Percentiles rank a stretch among this genome's conserved stretches.
Conservation (phyloP, 2,888 invertebrate species). For the Ellobium chinense region DNA sequence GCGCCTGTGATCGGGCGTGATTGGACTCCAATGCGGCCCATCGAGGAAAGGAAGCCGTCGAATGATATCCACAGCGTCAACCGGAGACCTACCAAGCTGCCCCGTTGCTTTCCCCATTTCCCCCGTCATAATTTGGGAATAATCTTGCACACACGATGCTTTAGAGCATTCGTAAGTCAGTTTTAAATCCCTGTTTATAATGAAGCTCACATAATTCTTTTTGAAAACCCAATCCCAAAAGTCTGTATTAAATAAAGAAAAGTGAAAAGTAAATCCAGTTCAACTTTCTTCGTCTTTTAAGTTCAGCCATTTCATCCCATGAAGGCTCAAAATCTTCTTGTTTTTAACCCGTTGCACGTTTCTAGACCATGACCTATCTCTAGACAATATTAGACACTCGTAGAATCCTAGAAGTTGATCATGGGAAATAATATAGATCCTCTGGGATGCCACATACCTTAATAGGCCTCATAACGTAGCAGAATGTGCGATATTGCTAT, state of each 20-base stretch:
- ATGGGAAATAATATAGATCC: not conserved
- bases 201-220: too few relatives aligned
- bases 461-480: slow-evolving; percentile 1
- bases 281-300: too few relatives aligned
- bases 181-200: too few relatives aligned
- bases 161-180: not conserved
- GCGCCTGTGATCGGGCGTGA: slow-evolving; percentile 43
- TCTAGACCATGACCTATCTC: not conserved
- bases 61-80: not conserved
- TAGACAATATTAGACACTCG: not conserved
- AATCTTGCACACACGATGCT: not conserved
- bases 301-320: too few relatives aligned
- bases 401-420: not conserved
- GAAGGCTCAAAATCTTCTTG: not conserved
- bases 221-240: too few relatives aligned
- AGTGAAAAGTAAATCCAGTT: too few relatives aligned
- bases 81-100: too few relatives aligned
- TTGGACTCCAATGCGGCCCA: slow-evolving; percentile 45
- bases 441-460: not conserved
- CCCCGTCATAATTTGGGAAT: not conserved
- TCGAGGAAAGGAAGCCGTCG: slow-evolving; percentile 10
- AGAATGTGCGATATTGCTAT: slow-evolving; percentile 18
- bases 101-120: not conserved
- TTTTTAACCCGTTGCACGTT: not conserved
- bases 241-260: too few relatives aligned